A percentile compares a stretch with the other conserved stretches of the same genome.
Evolutionary conservation across 1,140 invertebrate genomes (phyloP).

Genomic region (Nasonia longicornis): DNA sequence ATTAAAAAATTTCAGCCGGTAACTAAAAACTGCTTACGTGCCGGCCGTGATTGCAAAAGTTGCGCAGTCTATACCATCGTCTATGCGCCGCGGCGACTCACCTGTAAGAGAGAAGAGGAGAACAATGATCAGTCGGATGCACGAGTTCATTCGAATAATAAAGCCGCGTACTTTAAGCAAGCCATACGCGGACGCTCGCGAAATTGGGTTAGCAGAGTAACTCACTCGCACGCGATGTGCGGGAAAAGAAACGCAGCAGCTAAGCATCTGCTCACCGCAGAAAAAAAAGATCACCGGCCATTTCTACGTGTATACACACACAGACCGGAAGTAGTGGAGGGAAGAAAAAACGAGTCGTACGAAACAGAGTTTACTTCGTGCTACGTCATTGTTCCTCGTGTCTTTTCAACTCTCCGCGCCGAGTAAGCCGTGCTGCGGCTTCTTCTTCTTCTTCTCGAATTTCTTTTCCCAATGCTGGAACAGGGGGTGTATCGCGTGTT

Average conservation of each 20-base stretch:
- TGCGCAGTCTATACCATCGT: neutral
- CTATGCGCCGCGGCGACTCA: neutral
- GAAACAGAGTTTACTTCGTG: neutral
- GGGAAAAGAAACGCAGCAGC: neutral
- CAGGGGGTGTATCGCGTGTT: neutral
- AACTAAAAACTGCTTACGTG: conserved; percentile 3
- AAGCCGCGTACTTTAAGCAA: too few species aligned
- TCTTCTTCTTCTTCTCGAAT: neutral
- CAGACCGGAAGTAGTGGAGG: neutral
- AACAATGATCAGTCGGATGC: neutral
- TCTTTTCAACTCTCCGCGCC: neutral
- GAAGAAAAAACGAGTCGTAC: neutral
- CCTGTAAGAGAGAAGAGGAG: neutral
- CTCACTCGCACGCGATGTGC: neutral
- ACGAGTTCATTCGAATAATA: too few species aligned
- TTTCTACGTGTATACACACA: neutral
- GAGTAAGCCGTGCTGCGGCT: neutral
- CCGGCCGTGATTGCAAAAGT: neutral
- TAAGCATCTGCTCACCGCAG: too few species aligned
- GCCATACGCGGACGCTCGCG: neutral
- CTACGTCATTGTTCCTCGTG: neutral
- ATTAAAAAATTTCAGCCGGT: conserved; percentile 1
- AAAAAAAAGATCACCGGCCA: neutral
- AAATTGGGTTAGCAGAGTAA: neutral
- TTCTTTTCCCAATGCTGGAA: neutral